Base-by-base conservation (phyloP, 1,140 invertebrate genomes). In the Drosophila kurseongensis region DNA sequence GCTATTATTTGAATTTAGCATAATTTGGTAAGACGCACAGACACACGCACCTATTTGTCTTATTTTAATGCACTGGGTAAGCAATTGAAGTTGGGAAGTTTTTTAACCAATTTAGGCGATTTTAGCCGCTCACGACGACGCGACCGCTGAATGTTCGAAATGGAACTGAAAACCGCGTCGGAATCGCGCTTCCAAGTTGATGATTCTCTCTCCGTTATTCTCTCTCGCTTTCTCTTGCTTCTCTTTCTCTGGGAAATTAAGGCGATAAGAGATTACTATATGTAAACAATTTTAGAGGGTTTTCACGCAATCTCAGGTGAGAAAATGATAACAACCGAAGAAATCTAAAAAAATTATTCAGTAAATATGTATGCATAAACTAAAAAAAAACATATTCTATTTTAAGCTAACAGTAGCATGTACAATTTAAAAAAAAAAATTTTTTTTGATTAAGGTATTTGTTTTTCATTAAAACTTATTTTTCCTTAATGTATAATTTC, bases 61-160 rank as follows among this genome's bases (percentile, higher is more conserved):
- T 47, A 51, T 48, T 41, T 44, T 48, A 62, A 63, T 62, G 50
- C 68, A 62, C 41, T 66, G 47, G 38, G 12, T 44, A 44, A 63
- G 47, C 36, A 60, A 41, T 45, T 41, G 10, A 60, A 72, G 59
- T 58, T 45, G 6, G 36, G 5, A 13, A 38, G 13, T 38, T 27
- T 57, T 48, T 47, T 55, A 52, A 27, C 50, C 58, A 42, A 36
- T 41, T 71, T 12, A 18, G 42, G 38, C 42, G 65, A 47, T 35
- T 57, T 60, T 40, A 63, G 40, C 52, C 68, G 72, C 51, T 51
- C 13, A 42, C 55, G 7, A 51, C 52, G 38, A 36, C 45, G 40
- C 51, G 68, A 61, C 56, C 50, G 69, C 68, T 61, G 44, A 62
- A 63, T 58, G 72, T 73, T 73, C 41, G 51, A 58, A 74, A 63